Conservation (phyloP, 2,113 vertebrate genomes). For the Neofelis nebulosa region DNA sequence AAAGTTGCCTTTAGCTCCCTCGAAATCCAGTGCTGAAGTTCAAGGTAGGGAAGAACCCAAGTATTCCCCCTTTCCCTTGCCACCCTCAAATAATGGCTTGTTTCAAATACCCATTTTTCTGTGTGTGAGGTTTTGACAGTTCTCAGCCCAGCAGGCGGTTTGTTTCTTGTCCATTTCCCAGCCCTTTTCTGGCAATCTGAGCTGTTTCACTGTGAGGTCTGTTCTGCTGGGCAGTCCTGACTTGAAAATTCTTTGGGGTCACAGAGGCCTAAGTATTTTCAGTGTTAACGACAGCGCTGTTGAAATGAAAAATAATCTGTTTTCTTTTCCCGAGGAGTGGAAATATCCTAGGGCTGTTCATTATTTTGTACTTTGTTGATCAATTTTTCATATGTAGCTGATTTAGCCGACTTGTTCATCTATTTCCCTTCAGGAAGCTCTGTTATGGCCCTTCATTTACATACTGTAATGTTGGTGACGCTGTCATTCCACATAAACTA, state of each 20-base stretch:
- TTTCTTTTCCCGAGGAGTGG: constrained; percentile 51
- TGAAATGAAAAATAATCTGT: constrained; percentile 58
- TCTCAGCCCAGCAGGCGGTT: constrained; percentile 49
- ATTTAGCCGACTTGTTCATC: constrained; percentile 56
- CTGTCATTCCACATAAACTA: background rate
- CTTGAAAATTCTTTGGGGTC: constrained; percentile 62
- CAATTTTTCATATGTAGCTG: background rate
- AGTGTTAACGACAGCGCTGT: background rate
- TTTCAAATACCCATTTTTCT: constrained; percentile 34
- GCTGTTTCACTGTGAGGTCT: constrained; percentile 21
- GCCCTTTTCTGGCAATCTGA: constrained; percentile 41
- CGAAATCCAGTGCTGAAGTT: constrained; percentile 28
- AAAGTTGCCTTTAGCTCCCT: constrained; percentile 49
- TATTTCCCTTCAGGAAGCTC: constrained; percentile 60
- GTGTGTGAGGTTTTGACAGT: constrained; percentile 57
- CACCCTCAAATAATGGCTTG: constrained; percentile 32
- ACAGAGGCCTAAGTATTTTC: constrained; percentile 11
- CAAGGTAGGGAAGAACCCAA: background rate
- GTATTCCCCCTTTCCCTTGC: background rate
- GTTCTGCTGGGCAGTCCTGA: background rate
- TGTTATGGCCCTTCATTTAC: constrained; percentile 52
- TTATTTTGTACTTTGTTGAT: constrained; percentile 65
- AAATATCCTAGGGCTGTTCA: constrained; percentile 19
- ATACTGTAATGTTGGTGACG: background rate
- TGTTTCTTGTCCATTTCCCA: constrained; percentile 41